Percentiles rank a stretch among this genome's conserved stretches.
Conservation (phyloP, 1,140 invertebrate genomes). For the Scylla paramamosain region DNA sequence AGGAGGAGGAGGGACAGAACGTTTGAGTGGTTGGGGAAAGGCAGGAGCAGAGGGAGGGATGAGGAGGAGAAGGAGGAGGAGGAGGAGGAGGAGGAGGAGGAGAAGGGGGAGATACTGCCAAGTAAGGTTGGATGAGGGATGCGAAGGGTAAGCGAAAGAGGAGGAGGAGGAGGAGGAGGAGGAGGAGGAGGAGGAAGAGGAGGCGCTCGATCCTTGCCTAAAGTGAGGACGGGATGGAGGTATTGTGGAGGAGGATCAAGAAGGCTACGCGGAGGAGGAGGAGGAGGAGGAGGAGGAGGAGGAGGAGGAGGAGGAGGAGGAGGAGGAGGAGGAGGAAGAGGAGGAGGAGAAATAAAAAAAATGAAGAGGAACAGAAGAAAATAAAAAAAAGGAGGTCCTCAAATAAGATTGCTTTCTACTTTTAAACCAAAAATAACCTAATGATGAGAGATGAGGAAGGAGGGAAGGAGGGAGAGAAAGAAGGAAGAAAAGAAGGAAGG, state of each 20-base stretch:
- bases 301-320: background rate
- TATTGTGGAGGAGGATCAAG: background rate
- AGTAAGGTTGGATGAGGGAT: background rate
- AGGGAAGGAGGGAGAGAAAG: too few species aligned
- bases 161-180: constrained; percentile 17
- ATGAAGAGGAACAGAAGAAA: background rate
- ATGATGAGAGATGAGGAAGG: too few species aligned
- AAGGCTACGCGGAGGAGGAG: background rate
- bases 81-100: background rate
- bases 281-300: constrained; percentile 16
- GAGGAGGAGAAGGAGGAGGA: background rate
- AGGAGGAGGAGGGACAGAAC: background rate
- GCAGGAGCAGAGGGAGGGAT: background rate
- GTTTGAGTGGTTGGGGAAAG: background rate
- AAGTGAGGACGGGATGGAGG: background rate
- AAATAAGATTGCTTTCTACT: too few species aligned
- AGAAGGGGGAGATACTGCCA: background rate
- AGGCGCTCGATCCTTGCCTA: background rate
- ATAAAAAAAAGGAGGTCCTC: background rate
- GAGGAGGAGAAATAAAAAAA: background rate
- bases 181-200: background rate
- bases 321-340: background rate
- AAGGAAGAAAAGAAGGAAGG: background rate
- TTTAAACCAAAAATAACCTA: too few species aligned
- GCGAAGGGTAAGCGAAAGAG: background rate